phyloP scores from a whole-genome alignment of 2,888 invertebrate genomes.

The Metalampra italica region DNA sequence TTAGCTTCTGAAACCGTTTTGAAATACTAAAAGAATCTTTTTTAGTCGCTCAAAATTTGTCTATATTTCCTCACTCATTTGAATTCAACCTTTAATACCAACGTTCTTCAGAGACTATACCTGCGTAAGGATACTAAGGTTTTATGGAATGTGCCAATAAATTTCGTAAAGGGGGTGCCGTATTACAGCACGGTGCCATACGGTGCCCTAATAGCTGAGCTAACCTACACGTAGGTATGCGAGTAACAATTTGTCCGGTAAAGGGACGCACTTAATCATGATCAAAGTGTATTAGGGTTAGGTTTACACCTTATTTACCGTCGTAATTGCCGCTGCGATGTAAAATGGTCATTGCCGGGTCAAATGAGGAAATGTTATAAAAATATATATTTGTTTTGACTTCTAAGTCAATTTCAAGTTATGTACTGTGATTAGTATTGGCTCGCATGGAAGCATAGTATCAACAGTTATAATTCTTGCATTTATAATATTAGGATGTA shows the following conservation, averaged over 20 bases:
- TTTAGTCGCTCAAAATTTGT: no score
- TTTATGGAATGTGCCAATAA: constrained; percentile 3
- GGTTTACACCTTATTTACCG: constrained; percentile 7
- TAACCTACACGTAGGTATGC: constrained; percentile 10
- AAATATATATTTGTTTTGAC: no score
- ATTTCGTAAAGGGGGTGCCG: background rate
- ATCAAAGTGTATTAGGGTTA: constrained; percentile 16
- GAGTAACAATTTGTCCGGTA: constrained; percentile 24
- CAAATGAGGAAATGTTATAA: no score
- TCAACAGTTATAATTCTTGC: no score
- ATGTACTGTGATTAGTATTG: no score
- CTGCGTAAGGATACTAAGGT: constrained; percentile 1
- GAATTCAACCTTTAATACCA: background rate
- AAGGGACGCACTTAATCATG: constrained; percentile 26
- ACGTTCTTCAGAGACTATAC: background rate
- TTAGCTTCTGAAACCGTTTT: no score
- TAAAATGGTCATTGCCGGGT: background rate
- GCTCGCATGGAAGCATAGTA: no score
- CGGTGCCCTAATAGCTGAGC: constrained; percentile 6
- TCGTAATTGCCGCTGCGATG: background rate
- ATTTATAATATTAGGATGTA: no score
- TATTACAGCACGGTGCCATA: constrained; percentile 2
- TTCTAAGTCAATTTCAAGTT: no score
- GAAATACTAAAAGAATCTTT: no score
- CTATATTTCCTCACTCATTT: no score